Conservation (phyloP, 2,113 vertebrate genomes). For the Megaptera novaeangliae region DNA sequence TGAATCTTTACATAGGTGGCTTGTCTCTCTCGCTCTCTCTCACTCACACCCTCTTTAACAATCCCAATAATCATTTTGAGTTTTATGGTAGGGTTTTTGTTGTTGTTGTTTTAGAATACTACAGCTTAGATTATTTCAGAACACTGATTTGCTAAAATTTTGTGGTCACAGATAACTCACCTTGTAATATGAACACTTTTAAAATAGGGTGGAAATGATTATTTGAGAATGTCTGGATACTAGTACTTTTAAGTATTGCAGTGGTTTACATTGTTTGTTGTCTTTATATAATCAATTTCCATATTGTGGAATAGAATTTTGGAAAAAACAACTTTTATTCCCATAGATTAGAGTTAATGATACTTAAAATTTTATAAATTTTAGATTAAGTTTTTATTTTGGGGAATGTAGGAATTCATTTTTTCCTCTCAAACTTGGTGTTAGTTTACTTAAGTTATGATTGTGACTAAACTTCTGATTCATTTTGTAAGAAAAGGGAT, state of each 20-base stretch:
- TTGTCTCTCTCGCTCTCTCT: not conserved
- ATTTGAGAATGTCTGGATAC: not conserved
- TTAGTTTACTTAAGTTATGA: not conserved
- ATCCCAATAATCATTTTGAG: not conserved
- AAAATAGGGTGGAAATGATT: conserved; percentile 19
- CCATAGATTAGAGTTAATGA: not conserved
- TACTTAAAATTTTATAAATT: not conserved
- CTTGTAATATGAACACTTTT: not conserved
- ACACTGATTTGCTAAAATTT: conserved; percentile 19
- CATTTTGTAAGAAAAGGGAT: not conserved
- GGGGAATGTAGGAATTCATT: not conserved
- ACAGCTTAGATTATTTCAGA: conserved; percentile 11
- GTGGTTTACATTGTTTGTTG: not conserved
- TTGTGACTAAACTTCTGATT: conserved; percentile 24
- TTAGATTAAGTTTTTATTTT: conserved; percentile 38
- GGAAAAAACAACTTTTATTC: conserved; percentile 18
- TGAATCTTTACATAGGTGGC: not conserved
- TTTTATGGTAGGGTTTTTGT: not conserved
- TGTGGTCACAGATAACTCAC: not conserved
- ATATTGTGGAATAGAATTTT: conserved; percentile 5
- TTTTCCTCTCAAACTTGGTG: not conserved
- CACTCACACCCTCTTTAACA: not conserved
- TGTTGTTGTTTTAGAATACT: not conserved
- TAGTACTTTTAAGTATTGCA: not conserved
- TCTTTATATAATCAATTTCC: conserved; percentile 3